These are phyloP conservation scores for Heteromyza rotundicornis DNA, from an alignment of 2,888 invertebrate genomes.

Conservation along the genomic window DNA sequence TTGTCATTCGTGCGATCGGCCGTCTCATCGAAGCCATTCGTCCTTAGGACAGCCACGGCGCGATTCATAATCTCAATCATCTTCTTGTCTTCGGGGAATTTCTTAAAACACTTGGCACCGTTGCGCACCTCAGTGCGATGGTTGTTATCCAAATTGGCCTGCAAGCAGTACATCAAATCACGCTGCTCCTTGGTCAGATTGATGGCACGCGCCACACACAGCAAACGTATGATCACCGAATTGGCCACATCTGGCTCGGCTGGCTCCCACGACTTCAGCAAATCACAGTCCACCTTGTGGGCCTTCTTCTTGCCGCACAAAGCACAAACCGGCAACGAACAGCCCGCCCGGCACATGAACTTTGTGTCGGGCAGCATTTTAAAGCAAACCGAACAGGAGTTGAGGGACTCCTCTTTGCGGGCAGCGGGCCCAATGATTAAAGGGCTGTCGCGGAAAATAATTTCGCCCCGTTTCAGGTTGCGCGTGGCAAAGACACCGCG, in stretches of 20 bases:
- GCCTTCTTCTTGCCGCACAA: constrained; percentile 68
- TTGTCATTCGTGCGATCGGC: constrained; percentile 52
- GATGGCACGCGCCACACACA: constrained; percentile 56
- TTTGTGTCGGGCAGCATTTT: constrained; percentile 63
- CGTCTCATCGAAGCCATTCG: constrained; percentile 60
- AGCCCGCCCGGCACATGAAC: constrained; percentile 68
- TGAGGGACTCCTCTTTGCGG: constrained; percentile 63
- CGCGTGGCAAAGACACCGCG: constrained; percentile 75
- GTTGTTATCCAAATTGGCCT: constrained; percentile 58
- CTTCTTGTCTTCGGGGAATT: constrained; percentile 58
- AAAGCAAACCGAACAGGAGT: constrained; percentile 72
- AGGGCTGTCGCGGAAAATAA: constrained; percentile 76
- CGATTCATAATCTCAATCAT: constrained; percentile 56
- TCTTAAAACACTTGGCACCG: constrained; percentile 55
- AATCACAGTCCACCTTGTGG: constrained; percentile 71
- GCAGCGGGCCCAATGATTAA: constrained; percentile 73
- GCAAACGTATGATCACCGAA: constrained; percentile 52
- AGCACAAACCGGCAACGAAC: constrained; percentile 74
- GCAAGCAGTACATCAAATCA: constrained; percentile 57
- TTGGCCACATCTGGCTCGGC: constrained; percentile 62
- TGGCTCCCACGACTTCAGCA: constrained; percentile 68
- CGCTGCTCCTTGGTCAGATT: constrained; percentile 55
- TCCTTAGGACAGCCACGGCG: constrained; percentile 58
- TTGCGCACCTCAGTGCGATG: constrained; percentile 57
- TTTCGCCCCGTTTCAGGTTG: constrained; percentile 71